These are phyloP conservation scores for Erynnis tages DNA, from an alignment of 2,888 invertebrate genomes.

Conservation along the genomic window DNA sequence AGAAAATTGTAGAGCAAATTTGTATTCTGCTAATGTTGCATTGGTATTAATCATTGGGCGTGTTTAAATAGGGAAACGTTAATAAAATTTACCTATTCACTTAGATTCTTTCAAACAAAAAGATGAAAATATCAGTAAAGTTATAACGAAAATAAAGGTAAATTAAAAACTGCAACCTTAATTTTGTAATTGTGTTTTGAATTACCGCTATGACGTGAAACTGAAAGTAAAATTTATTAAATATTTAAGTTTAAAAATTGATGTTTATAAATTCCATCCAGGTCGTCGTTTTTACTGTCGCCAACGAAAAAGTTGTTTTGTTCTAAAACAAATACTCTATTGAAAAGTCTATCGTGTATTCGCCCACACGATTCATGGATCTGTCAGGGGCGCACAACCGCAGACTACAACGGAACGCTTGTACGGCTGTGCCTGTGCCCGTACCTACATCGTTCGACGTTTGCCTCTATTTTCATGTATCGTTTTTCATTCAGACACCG, in stretches of 20 bases:
- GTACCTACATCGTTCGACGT: conserved; percentile 24
- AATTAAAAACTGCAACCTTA: too few species aligned
- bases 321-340: conserved; percentile 57
- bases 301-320: conserved; percentile 39
- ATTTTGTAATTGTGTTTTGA: too few species aligned
- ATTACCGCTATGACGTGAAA: too few species aligned
- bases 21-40: not conserved
- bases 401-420: conserved; percentile 57
- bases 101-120: too few species aligned
- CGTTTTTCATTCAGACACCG: conserved; percentile 25
- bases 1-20: not conserved
- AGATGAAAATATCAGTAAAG: too few species aligned
- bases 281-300: conserved; percentile 1
- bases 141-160: too few species aligned
- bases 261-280: too few species aligned
- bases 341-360: conserved; percentile 63
- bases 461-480: conserved; percentile 27
- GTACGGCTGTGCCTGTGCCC: conserved; percentile 14
- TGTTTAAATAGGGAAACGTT: too few species aligned
- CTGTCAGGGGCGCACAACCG: conserved; percentile 65
- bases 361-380: conserved; percentile 60
- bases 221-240: too few species aligned
- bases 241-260: too few species aligned
- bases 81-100: too few species aligned
- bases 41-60: too few species aligned